These are phyloP conservation scores for Xiphorhynchus erythropygius DNA, from an alignment of 2,797 vertebrate genomes.

Conservation along the genomic window DNA sequence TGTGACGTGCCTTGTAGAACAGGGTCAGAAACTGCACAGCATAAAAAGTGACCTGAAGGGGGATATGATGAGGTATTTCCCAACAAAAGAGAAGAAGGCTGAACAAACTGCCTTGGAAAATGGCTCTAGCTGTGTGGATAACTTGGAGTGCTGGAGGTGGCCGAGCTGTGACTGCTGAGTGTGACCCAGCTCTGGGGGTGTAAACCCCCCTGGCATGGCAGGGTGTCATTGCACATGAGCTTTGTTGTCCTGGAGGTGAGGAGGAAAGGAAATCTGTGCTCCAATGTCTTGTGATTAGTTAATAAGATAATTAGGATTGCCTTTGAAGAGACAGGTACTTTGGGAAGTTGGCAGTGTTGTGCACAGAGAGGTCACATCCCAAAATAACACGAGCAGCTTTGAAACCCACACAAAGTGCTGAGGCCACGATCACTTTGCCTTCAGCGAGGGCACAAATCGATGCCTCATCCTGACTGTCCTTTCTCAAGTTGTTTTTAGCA, in stretches of 20 bases:
- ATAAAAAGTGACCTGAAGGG: not conserved
- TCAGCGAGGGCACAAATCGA: not conserved
- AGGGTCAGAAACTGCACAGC: not conserved
- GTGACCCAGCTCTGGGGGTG: fast-evolving
- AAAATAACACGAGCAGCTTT: not conserved
- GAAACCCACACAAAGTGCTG: not conserved
- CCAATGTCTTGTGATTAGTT: fast-evolving
- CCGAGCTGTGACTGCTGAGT: not conserved
- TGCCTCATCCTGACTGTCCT: not conserved
- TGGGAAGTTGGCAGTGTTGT: not conserved
- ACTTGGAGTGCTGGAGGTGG: not conserved
- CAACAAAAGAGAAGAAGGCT: not conserved
- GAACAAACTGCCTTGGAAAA: not conserved
- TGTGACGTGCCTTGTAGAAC: not conserved
- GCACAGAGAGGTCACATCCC: not conserved
- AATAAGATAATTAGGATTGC: not conserved
- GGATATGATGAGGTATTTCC: not conserved
- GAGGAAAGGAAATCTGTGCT: fast-evolving
- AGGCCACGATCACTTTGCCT: not conserved
- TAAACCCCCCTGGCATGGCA: not conserved
- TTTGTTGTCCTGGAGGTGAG: fast-evolving
- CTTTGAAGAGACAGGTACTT: fast-evolving
- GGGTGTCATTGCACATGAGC: not conserved
- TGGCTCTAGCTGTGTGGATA: not conserved
- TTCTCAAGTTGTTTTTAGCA: not conserved